Base-by-base conservation (phyloP, 2,888 invertebrate species). In the Polymixis lichenea region DNA sequence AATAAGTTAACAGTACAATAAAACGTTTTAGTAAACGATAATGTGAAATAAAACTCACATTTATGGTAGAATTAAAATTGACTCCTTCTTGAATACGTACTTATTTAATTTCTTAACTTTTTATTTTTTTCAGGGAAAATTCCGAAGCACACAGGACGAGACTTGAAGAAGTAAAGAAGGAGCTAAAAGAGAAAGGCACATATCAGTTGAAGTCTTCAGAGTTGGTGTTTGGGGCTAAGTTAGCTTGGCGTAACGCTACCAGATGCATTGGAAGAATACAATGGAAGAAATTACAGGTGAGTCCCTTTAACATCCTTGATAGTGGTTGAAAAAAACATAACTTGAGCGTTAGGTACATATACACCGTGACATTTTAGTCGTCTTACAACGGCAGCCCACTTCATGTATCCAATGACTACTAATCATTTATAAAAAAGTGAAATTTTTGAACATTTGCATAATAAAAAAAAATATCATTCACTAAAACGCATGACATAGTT, bases 191-290 rank as follows among this genome's bases (percentile, higher is more conserved):
- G 6, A 97, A 96, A 4, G 98, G 98, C n/a, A 98, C 98, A 53
- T 99, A 99, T 95, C 98, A 99, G 89, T 96, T 99, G 87, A 99
- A 98, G 46, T 98, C 98, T 91, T 98, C 98, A 0, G 99, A 99
- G 94, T 97, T 99, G 78, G 98, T 98, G 80, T 99, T 98, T 92
- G 99, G 99, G 5, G 98, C 99, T 0, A 99, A 99, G 95, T 95
- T 99, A 82, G 99, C 98, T 0, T 99, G 99, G 99, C 97, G 99
- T 73, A 99, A 99, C 93, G 98, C 99, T 0, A 97, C 98, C 0
- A 97, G 99, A 71, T 99, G 99, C 92, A 99, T 99, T 87, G 99
- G 99, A 0, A 97, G 99, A 86, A 99, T 99, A 92, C 99, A 99
- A 91, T 99, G 99, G 99, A 98, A 99, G 17, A 99, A 99, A 94